Evolutionary conservation across 2,113 vertebrate species (phyloP), one percentile per base, ranked within the genome.

Genomic region (Australoheros scitulus): DNA sequence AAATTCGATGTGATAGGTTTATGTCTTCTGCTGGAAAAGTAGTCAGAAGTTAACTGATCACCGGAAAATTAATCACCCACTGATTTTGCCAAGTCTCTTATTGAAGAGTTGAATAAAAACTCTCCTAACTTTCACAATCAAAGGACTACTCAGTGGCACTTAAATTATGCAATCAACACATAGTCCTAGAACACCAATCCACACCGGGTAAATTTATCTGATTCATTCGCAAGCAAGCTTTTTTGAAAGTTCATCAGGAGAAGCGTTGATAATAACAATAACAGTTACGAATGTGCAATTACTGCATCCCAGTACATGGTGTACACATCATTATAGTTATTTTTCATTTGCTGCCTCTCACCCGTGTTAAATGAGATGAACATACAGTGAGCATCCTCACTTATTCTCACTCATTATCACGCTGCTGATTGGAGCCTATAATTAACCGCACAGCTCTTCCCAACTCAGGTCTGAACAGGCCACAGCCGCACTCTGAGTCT

Each of bases 381-480:
- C 26, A 75, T 13, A 50, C 68, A 75, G 65, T 52, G 81, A 89
- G 38, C 70, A 52, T 47, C 74, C 77, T 74, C 61, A 56, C 38
- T 81, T 76, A 85, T 36, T 34, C 60, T 65, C 80, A 14, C 64
- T 92, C 79, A 87, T 91, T 89, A 89, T 76, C 74, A 78, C 85
- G 70, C 17, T 64, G 65, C 72, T 90, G 87, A 92, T 86, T 87
- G 86, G 32, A 55, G 61, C 70, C 83, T 92, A 88, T 92, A 90
- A 86, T 83, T 90, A 89, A 88, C 36, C n/a, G 57, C 34, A 77
- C 47, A 6, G 43, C 61, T 78, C 59, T 74, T 43, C 47, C 43
- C 47, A 55, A 32, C 29, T 80, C 80, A 64, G 84, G 80, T 75
- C 60, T 64, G 72, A 68, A 72, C 32, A 56, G 38, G 60, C 5